Evolutionary conservation across 2,888 invertebrate genomes (phyloP).

Genomic region (Cephonodes hylas): DNA sequence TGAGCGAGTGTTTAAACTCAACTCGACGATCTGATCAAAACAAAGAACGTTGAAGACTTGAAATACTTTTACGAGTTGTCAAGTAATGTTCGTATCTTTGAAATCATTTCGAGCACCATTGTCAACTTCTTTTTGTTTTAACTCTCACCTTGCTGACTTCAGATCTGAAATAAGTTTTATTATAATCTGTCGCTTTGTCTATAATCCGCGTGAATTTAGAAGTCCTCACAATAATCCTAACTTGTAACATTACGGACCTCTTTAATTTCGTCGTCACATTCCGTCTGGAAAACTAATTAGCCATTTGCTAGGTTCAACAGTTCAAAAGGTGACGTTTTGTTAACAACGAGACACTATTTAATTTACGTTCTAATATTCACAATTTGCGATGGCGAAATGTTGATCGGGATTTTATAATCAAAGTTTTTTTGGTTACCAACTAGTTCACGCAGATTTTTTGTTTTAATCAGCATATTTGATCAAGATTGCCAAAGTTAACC

Average conservation of each 20-base stretch:
- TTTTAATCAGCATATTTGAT: too few species aligned
- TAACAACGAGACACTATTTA: not conserved
- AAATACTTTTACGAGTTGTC: not conserved
- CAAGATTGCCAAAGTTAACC: too few species aligned
- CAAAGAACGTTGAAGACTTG: not conserved
- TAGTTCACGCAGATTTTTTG: too few species aligned
- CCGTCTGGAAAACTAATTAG: slow-evolving; percentile 9
- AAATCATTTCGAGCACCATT: not conserved
- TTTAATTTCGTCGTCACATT: slow-evolving; percentile 25
- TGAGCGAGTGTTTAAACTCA: too few species aligned
- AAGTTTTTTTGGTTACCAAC: not conserved
- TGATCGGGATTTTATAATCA: not conserved
- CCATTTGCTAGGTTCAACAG: slow-evolving; percentile 2
- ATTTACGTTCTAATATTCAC: not conserved
- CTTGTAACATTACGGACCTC: slow-evolving; percentile 21
- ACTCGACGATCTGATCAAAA: not conserved
- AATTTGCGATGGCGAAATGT: not conserved
- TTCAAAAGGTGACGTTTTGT: slow-evolving; percentile 20
- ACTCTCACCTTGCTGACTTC: not conserved
- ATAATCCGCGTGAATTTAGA: not conserved
- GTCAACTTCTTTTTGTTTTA: not conserved
- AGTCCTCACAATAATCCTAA: not conserved
- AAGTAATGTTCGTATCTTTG: not conserved
- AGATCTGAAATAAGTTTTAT: not conserved
- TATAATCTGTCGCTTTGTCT: not conserved